Evolutionary conservation across 2,797 vertebrate species (phyloP), one percentile per base, ranked within the genome.

Genomic region (Coregonus suidteri): DNA sequence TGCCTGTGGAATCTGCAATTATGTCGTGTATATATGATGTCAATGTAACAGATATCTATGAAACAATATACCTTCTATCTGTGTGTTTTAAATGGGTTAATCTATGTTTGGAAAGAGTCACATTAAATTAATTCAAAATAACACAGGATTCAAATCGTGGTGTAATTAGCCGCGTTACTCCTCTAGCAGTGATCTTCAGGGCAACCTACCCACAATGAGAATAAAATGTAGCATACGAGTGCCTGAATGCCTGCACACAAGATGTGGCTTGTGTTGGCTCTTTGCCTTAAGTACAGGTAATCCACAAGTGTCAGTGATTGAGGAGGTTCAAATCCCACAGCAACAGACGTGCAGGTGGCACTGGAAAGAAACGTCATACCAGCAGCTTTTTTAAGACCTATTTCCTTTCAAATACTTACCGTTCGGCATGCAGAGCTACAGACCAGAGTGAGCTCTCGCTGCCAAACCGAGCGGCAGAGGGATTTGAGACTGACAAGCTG

Each of bases 261-360:
- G 94, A 93, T 85, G 87, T 90, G 90, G 91, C 94, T 91, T 95
- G 94, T 78, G 76, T 83, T 83, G 90, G 87, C 91, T 91, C 89
- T 92, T 89, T 88, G 88, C 87, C 84, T 83, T 93, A 93, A 95
- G 92, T 81, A 91, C 91, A 94, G 91, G 88, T 95, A 95, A 95
- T 95, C 94, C 94, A 79, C 75, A 89, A 86, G 88, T 95, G 94
- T 94, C 94, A 95, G 93, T 95, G 94, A 95, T 93, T 91, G 94
- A 95, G 86, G 90, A 94, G 92, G 81, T 91, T 93, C 93, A 95
- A 95, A 95, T 95, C 94, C 93, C 82, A 77, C 84, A 88, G 91
- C 90, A 94, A 94, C 91, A 94, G 91, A 92, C 88, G 87, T 89
- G 89, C 94, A 95, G 94, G 93, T 93, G 94, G 93, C 88, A 91